Evolutionary conservation across 1,140 invertebrate genomes (phyloP).

Genomic region (Caenorhabditis latens): DNA sequence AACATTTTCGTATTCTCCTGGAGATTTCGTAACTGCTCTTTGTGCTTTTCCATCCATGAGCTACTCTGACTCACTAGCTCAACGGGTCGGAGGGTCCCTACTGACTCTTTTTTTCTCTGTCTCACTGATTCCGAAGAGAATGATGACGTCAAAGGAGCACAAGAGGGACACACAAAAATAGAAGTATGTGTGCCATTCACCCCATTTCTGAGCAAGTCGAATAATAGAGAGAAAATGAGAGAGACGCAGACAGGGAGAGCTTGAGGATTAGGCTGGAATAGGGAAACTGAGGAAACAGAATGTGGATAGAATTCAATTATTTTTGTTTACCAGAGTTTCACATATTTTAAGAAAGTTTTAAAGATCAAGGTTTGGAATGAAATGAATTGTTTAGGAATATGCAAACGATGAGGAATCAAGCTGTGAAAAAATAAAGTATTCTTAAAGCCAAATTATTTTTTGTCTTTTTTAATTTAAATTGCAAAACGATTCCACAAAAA

Average conservation of each 20-base stretch:
- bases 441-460: too few species aligned
- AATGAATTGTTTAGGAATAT: too few species aligned
- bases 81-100: background rate
- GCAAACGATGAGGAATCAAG: too few species aligned
- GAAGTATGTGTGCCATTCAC: background rate
- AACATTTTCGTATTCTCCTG: background rate
- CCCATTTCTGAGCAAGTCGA: background rate
- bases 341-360: too few species aligned
- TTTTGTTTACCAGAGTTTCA: background rate
- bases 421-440: too few species aligned
- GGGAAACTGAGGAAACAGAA: too few species aligned
- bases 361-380: too few species aligned
- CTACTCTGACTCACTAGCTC: slow-evolving; percentile 32
- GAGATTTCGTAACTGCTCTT: slow-evolving; percentile 11
- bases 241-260: background rate
- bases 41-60: background rate
- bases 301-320: background rate
- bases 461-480: too few species aligned
- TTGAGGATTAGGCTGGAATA: background rate
- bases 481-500: too few species aligned
- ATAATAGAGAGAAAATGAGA: background rate
- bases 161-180: background rate
- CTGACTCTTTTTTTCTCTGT: background rate
- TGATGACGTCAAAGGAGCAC: slow-evolving; percentile 2
- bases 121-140: too few species aligned